phyloP scores from a whole-genome alignment of 1,140 invertebrate species.

The Polyergus mexicanus region DNA sequence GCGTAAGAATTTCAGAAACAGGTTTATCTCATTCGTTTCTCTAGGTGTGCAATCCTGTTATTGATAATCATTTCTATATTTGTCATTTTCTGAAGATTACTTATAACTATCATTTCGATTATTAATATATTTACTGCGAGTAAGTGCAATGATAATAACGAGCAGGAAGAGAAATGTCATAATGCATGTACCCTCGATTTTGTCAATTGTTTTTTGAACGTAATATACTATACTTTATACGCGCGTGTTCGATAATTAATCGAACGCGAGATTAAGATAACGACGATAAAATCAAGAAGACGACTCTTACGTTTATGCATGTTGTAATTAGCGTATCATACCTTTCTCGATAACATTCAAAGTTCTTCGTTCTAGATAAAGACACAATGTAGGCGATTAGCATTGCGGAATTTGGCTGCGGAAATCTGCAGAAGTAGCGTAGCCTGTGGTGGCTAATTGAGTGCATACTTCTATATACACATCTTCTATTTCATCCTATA shows the following conservation, averaged over 20 bases:
- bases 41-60: slow-evolving; percentile 33
- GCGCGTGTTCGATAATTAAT: slow-evolving; percentile 74
- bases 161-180: slow-evolving; percentile 36
- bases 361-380: slow-evolving; percentile 49
- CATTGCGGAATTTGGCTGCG: slow-evolving; percentile 13
- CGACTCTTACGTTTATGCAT: slow-evolving; percentile 66
- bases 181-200: slow-evolving; percentile 80
- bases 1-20: neutral
- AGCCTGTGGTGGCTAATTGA: slow-evolving; percentile 7
- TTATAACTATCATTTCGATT: slow-evolving; percentile 23
- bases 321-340: slow-evolving; percentile 64
- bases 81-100: slow-evolving; percentile 2
- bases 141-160: slow-evolving; percentile 25
- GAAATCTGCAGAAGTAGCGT: slow-evolving; percentile 19
- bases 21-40: neutral
- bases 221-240: slow-evolving; percentile 84
- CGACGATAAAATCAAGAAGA: slow-evolving; percentile 30
- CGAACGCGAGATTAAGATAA: slow-evolving; percentile 47
- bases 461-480: slow-evolving; percentile 39
- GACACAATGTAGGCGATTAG: slow-evolving; percentile 23
- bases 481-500: slow-evolving; percentile 26
- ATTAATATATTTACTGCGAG: slow-evolving; percentile 31
- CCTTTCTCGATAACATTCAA: slow-evolving; percentile 59
- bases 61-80: neutral
- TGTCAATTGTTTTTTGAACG: slow-evolving; percentile 87